Conservation (phyloP, 2,113 vertebrate genomes). For the Eulemur rufifrons region DNA sequence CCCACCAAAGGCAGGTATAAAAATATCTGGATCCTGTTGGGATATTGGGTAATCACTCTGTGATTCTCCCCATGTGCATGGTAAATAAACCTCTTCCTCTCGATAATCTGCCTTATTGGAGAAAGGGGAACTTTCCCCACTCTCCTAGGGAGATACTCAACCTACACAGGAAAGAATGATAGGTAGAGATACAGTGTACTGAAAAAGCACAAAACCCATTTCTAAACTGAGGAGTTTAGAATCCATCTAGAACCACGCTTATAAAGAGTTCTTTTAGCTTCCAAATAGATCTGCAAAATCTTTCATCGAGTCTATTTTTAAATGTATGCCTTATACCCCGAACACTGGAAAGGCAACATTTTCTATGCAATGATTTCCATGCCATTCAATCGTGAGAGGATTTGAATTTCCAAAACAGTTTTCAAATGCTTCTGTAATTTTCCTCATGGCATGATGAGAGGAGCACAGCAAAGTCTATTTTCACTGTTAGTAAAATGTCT, state of each 20-base stretch:
- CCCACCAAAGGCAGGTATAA: too few relatives aligned
- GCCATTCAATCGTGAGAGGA: background rate
- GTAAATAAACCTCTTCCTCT: too few relatives aligned
- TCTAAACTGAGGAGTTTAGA: background rate
- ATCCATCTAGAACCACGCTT: background rate
- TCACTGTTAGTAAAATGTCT: background rate
- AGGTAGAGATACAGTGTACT: background rate
- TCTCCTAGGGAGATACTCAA: background rate
- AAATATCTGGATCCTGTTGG: too few relatives aligned
- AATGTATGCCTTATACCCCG: background rate
- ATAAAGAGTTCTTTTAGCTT: background rate
- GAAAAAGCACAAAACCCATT: background rate
- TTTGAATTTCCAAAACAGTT: background rate
- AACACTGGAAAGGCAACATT: background rate
- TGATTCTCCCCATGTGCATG: too few relatives aligned
- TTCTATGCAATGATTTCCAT: background rate
- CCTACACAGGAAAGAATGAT: background rate
- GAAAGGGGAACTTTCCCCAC: too few relatives aligned
- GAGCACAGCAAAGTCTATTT: background rate
- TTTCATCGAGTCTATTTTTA: slow-evolving; percentile 15
- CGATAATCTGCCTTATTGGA: too few relatives aligned
- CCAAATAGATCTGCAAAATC: background rate
- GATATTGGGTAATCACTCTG: too few relatives aligned
- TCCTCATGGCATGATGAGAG: background rate
- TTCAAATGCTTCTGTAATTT: background rate